Base-by-base conservation (phyloP, 2,113 vertebrate genomes). In the Anoura caudifer region DNA sequence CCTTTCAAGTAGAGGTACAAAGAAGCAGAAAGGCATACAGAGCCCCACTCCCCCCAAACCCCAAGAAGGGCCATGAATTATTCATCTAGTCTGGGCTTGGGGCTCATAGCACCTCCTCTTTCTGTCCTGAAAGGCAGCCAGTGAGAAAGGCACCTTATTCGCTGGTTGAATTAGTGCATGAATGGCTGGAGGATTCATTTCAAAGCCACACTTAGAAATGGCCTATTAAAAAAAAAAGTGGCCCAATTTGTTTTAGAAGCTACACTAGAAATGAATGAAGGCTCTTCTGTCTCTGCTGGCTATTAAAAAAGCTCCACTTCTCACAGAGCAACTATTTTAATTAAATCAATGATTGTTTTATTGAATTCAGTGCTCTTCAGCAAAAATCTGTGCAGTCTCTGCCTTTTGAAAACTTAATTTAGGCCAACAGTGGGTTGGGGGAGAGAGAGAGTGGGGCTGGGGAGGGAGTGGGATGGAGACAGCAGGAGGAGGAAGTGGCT, bases 341-440 rank as follows among this genome's bases (percentile, higher is more conserved):
- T 98, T 98, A 98, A 98, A 98, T 90, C 98, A 98, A 98, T 98
- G 98, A 98, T 98, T 98, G 98, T 98, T 97, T 98, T 98, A 98
- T 98, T 98, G 98, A 98, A 98, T 98, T 41, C 50, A 96, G 91
- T 89, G 79, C 96, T 98, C 56, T 98, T 97, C 94, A 92, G 97
- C 93, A 96, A 95, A 89, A 97, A 92, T 93, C 5, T 5, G 80
- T 76, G 90, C 45, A 97, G 87, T 96, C 63, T 97, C 59, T 59
- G 79, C 63, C 56, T 97, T 94, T 96, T 33, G 97, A 98, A 83
- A 98, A 97, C 92, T 91, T 97, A 97, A 98, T 97, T 96, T 87
- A 95, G 92, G 95, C 72, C 90, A 90, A 20, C 26, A 52, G 63
- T 26, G 63, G 87, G 85, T 92, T 77, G 73, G 89, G 41, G 79